These are phyloP conservation scores for Matsumurasca onukii DNA, from an alignment of 1,140 invertebrate genomes.

Conservation along the genomic window DNA sequence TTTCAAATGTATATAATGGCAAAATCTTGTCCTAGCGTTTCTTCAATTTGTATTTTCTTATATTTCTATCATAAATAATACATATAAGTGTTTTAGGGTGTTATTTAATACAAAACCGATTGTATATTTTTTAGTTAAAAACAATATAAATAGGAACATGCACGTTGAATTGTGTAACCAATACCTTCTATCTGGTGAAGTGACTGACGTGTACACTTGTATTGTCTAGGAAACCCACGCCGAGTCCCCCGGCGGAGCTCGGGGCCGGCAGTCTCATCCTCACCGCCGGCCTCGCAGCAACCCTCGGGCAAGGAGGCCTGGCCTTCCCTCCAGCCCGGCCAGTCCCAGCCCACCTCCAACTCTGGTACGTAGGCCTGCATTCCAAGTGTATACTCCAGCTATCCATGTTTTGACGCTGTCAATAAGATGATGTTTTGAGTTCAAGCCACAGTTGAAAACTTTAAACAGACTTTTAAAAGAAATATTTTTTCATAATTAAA, in stretches of 20 bases:
- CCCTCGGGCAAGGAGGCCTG: constrained; percentile 66
- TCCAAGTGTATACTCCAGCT: too few species aligned
- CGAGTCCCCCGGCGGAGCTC: constrained; percentile 52
- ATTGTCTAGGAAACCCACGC: constrained; percentile 53
- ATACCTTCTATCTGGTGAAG: too few species aligned
- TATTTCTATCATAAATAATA: too few species aligned
- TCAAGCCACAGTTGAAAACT: neutral
- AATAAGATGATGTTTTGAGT: neutral
- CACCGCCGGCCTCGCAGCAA: constrained; percentile 38
- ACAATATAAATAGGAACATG: too few species aligned
- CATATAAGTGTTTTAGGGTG: neutral
- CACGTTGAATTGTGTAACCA: too few species aligned
- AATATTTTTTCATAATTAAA: too few species aligned
- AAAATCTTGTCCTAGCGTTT: too few species aligned
- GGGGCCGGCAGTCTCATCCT: constrained; percentile 30
- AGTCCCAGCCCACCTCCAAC: constrained; percentile 42
- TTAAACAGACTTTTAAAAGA: too few species aligned
- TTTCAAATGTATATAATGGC: too few species aligned
- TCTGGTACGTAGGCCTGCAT: neutral
- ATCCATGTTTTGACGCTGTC: constrained; percentile 32
- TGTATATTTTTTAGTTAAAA: too few species aligned
- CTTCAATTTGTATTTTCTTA: too few species aligned
- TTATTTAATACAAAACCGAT: neutral
- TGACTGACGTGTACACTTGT: too few species aligned
- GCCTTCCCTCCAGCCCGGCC: constrained; percentile 59